Conservation (phyloP, 2,888 invertebrate genomes). For the Trypoxylon attenuatum region DNA sequence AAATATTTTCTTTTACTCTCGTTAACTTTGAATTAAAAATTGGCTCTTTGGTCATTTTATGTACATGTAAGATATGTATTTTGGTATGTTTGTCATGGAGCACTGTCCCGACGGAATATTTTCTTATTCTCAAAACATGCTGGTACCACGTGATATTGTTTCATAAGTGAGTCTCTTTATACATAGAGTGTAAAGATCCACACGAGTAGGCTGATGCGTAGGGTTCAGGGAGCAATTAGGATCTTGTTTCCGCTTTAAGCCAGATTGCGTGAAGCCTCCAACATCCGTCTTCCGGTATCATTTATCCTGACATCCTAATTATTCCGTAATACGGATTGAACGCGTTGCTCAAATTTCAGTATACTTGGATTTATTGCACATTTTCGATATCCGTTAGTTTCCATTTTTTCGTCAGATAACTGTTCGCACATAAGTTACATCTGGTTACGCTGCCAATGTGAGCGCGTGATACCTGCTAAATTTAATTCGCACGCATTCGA, state of each 20-base stretch:
- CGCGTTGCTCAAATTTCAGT: constrained; percentile 25
- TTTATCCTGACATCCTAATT: constrained; percentile 51
- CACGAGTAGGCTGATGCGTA: not conserved
- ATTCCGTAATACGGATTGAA: constrained; percentile 28
- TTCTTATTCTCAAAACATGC: not conserved
- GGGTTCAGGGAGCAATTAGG: constrained; percentile 53
- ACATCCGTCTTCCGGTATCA: constrained; percentile 63
- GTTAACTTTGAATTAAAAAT: too few species aligned
- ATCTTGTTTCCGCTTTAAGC: constrained; percentile 50
- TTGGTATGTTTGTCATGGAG: too few species aligned
- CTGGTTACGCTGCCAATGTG: too few species aligned
- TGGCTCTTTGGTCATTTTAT: too few species aligned
- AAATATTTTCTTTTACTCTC: too few species aligned
- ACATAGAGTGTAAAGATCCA: constrained; percentile 8
- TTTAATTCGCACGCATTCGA: too few species aligned
- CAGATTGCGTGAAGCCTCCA: constrained; percentile 63
- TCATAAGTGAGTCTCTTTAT: not conserved
- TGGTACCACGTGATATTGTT: not conserved
- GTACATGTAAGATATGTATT: too few species aligned
- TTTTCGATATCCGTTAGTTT: not conserved
- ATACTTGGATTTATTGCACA: constrained; percentile 13
- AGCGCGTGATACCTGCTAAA: too few species aligned
- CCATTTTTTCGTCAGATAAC: not conserved
- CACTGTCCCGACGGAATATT: too few species aligned
- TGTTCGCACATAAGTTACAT: too few species aligned